Evolutionary conservation across 2,797 vertebrate genomes (phyloP), one percentile per base, ranked within the genome.

Genomic region (Hapalemur alaotrensis): DNA sequence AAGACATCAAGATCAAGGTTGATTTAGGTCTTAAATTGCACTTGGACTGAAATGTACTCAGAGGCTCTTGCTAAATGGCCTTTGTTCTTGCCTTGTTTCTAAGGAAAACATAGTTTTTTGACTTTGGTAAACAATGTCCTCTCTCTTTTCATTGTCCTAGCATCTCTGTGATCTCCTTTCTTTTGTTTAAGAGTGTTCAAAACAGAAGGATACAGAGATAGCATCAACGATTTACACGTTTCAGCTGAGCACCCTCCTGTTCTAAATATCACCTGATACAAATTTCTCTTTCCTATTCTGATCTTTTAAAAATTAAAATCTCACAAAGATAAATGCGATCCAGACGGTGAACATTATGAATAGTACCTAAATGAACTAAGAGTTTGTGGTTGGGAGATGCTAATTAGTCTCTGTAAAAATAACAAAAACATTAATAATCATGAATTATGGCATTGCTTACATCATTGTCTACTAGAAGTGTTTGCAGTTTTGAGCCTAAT

Each of bases 251-350:
- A 46, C 0, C 32, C 59, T 61, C 14, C 4, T 67, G 0, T 70
- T 61, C 9, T 23, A 88, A 84, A 84, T 63, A 75, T 2, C 28
- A 61, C 23, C 84, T 54, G 67, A 83, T 76, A 54, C 4, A 70
- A 57, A 61, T 84, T 76, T 88, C 32, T 43, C 11, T 91, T 96
- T 83, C 15, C 17, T 83, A 32, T 48, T 86, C n/a, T 84, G n/a
- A 41, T 52, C 25, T 96, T 81, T 90, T 46, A 65, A 96, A 82
- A 89, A 70, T 57, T 59, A 96, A 94, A 78, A 76, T 72, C 23
- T 81, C 59, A 38, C 38, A 92, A 93, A 90, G 7, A 67, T 57
- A 95, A 73, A 67, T 73, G 59, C 18, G 25, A 81, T 61, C 18
- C 23, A 63, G 32, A 90, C 59, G 11, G 32, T 75, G 13, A 76